Evolutionary conservation across 2,113 vertebrate genomes (phyloP).

Genomic region (Pituophis catenifer): DNA sequence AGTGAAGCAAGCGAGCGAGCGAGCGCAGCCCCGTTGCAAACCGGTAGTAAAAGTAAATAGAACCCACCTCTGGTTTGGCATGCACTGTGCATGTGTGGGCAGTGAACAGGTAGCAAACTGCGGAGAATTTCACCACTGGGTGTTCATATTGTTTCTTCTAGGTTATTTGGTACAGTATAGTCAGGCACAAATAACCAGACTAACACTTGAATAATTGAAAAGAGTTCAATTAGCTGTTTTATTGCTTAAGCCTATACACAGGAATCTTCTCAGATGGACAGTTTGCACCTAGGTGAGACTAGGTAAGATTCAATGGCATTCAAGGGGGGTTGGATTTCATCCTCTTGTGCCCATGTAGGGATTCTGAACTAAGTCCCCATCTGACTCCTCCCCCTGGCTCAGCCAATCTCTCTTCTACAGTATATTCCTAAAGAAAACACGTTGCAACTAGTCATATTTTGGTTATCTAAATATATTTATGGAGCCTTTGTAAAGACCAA

Average conservation of each 20-base stretch:
- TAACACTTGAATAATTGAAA: not conserved
- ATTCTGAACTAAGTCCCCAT: not conserved
- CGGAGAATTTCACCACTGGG: no score
- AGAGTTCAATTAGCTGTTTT: not conserved
- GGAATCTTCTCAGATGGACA: not conserved
- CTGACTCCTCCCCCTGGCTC: not conserved
- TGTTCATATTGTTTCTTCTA: not conserved
- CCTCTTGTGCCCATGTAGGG: not conserved
- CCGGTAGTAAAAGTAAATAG: no score
- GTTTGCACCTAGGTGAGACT: not conserved
- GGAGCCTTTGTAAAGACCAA: not conserved
- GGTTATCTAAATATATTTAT: not conserved
- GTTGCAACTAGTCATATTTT: not conserved
- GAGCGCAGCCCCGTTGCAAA: no score
- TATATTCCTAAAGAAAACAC: not conserved
- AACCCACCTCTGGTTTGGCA: no score
- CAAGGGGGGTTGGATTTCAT: not conserved
- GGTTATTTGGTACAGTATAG: not conserved
- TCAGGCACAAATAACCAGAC: not conserved
- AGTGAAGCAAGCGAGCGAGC: no score
- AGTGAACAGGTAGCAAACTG: no score
- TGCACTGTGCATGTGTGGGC: no score
- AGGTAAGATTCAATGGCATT: not conserved
- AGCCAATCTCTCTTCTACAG: not conserved
- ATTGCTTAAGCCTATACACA: not conserved